Base-by-base conservation (phyloP, 2,888 invertebrate genomes). In the Allolobophora icterica region DNA sequence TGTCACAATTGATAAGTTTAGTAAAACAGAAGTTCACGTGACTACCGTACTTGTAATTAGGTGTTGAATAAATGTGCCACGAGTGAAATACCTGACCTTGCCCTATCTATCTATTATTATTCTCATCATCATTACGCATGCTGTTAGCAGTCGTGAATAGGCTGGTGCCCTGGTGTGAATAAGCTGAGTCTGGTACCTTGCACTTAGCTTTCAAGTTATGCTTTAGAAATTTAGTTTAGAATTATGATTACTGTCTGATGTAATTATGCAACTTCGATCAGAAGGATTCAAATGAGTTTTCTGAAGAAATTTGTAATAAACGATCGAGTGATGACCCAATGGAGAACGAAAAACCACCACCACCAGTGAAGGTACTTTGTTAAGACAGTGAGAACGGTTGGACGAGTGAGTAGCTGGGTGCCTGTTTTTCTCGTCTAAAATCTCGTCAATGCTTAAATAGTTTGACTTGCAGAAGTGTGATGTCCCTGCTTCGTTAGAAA, bases 241-340 rank as follows among this genome's bases (percentile, higher is more conserved):
- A 52, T 52, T 52, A 52, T 52, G n/a, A 52, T 52, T 13, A 71
- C 71, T 71, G 30, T 71, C n/a, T 71, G 71, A 30, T 71, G n/a
- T 71, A 71, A 71, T 71, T n/a, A 71, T 71, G n/a, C 71, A n/a
- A 71, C 30, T 71, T 30, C 30, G n/a, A 71, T 71, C 71, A n/a
- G 71, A 71, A n/a, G 71, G 71, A 71, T 71, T 71, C 71, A 71
- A 30, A n/a, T 71, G 71, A 71, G 71, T n/a, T n/a, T 71, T 71
- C 71, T 71, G 30, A n/a, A 5, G 71, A 71, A 71, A 71, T 4
- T 71, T 71, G 30, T n/a, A 71, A 71, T n/a, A 71, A 71, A n/a
- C 71, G 71, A 71, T 30, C n/a, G n/a, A 17, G 11, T 8, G 71
- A 71, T 71, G 71, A 71, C n/a, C 71, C 71, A 71, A 3, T 13